These are phyloP conservation scores for Pherbina coryleti DNA, from an alignment of 2,888 invertebrate genomes.

Conservation along the genomic window DNA sequence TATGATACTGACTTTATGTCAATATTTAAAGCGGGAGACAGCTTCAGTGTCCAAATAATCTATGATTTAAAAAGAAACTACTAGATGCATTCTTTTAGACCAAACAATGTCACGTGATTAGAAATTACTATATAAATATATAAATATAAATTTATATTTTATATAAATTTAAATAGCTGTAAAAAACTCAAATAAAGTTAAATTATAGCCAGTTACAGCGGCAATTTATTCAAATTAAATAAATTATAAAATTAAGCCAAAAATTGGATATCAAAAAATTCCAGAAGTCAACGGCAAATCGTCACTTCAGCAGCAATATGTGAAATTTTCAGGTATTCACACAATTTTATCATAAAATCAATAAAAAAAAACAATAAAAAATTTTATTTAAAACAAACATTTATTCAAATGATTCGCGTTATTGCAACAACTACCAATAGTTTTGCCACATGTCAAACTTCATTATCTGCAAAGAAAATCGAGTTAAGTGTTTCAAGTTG, in stretches of 20 bases:
- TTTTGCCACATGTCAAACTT: background rate
- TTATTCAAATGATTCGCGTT: slow-evolving; percentile 4
- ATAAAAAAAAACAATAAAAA: background rate
- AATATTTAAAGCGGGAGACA: too few relatives aligned
- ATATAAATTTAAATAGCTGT: background rate
- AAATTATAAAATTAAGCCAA: background rate
- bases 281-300: background rate
- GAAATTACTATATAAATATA: too few relatives aligned
- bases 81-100: too few relatives aligned
- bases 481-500: too few relatives aligned
- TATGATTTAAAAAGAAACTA: too few relatives aligned
- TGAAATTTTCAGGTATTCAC: background rate
- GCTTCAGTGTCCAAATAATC: too few relatives aligned
- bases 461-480: background rate
- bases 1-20: too few relatives aligned
- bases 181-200: background rate
- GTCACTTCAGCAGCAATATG: too few relatives aligned
- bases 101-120: too few relatives aligned
- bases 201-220: background rate
- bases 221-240: background rate
- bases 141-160: background rate
- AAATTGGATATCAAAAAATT: background rate
- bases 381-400: background rate
- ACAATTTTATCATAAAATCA: background rate
- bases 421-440: background rate